Base-by-base conservation (phyloP, 2,888 invertebrate species). In the Conchocele bisecta region DNA sequence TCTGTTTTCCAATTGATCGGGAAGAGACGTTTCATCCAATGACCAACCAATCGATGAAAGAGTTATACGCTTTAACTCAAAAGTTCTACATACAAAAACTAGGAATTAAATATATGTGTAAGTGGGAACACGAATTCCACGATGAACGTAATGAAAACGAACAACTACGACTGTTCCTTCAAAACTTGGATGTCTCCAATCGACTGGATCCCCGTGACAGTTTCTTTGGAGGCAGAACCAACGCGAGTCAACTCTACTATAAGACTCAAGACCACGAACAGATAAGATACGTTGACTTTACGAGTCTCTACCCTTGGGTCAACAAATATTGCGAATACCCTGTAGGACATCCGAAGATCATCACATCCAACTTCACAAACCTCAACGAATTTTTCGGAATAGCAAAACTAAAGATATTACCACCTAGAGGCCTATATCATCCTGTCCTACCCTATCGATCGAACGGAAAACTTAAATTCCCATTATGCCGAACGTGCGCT, bases 401-500 rank as follows among this genome's bases (percentile, higher is more conserved):
- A 15, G 60, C 39, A n/a, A 51, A 61, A 61, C 17, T 39, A 20
- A 17, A 20, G 15, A 20, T 48, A 3, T 24, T 24, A 20, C 48
- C 86, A 1, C 85, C 85, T 9, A 35, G 61, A 33, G 39, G 65
- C 1, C 58, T 87, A 5, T 89, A 74, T 42, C 82, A 82, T 50
- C 88, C 85, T 0, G 48, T 48, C 5, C 5, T 48, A 9, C 48
- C 48, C 7, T 20, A 13, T 26, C 4, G 48, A 7, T 48, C 48
- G 24, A 48, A 48, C 7, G 48, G 26, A 4, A 48, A 48, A 20
- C 22, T 48, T 9, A 4, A 88, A 72, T 91, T 91, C 79, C 75
- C 83, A 0, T 64, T 91, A 3, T 91, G 90, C 75, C 66, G 82
- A 15, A 79, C 71, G 0, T 70, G 66, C 35, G 67, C 22, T 17